Evolutionary conservation across 2,797 vertebrate genomes (phyloP).

Genomic region (Pogonophryne albipinna): DNA sequence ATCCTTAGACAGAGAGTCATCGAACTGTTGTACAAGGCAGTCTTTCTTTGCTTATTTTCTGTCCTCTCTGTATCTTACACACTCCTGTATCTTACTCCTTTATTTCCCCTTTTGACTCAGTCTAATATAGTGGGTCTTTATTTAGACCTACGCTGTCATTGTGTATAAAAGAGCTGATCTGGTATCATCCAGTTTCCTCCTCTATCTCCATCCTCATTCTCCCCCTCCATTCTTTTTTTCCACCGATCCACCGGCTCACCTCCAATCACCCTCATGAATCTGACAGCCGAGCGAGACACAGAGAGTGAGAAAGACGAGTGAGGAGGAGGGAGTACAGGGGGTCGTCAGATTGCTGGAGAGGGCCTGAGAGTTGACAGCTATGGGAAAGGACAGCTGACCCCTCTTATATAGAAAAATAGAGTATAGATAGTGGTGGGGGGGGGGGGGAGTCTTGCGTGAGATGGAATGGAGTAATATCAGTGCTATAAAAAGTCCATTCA

Average conservation of each 20-base stretch:
- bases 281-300: constrained; percentile 41
- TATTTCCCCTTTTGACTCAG: not conserved
- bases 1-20: constrained; percentile 47
- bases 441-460: constrained; percentile 32
- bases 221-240: constrained; percentile 22
- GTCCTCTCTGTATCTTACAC: not conserved
- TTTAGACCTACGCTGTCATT: constrained; percentile 31
- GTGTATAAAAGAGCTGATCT: constrained; percentile 26
- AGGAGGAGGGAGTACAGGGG: constrained; percentile 25
- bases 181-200: constrained; percentile 9
- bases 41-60: not conserved
- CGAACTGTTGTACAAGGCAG: constrained; percentile 3
- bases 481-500: constrained; percentile 57
- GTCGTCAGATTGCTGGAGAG: constrained; percentile 65
- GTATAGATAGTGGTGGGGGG: constrained; percentile 44
- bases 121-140: constrained; percentile 7
- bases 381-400: constrained; percentile 71
- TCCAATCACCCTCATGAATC: constrained; percentile 62
- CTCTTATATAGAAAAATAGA: constrained; percentile 42
- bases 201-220: constrained; percentile 15
- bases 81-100: not conserved
- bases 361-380: constrained; percentile 74
- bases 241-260: constrained; percentile 79
- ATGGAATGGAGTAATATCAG: constrained; percentile 50
- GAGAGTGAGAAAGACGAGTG: not conserved